phyloP scores from a whole-genome alignment of 1,140 invertebrate species.

The Papilio xuthus region DNA sequence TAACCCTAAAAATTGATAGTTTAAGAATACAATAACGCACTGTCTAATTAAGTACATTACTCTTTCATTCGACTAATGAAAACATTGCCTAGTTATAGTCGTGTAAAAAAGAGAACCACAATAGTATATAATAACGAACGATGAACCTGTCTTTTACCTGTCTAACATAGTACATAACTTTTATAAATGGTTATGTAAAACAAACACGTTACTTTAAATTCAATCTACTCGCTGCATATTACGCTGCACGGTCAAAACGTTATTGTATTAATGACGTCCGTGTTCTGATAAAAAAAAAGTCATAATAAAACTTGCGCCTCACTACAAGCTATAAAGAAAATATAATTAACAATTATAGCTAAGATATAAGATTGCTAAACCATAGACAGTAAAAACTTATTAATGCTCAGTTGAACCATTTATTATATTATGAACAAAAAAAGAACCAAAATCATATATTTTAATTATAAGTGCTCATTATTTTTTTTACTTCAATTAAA shows the following conservation, averaged over 20 bases:
- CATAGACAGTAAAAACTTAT: no score
- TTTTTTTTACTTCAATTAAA: no score
- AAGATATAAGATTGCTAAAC: no score
- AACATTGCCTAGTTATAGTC: not conserved
- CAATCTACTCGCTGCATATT: constrained; percentile 23
- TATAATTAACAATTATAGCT: not conserved
- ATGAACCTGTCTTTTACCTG: not conserved
- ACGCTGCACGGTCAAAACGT: constrained; percentile 27
- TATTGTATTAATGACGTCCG: constrained; percentile 29
- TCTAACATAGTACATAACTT: constrained; percentile 22
- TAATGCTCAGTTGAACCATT: no score
- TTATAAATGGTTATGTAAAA: not conserved
- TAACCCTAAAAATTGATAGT: no score
- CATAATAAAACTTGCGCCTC: not conserved
- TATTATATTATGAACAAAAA: no score
- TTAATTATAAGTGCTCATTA: no score
- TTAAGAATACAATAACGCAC: not conserved
- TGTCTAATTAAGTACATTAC: not conserved
- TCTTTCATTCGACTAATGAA: not conserved
- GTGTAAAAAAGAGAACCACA: not conserved
- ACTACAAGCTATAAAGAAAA: not conserved
- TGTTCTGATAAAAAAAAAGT: constrained; percentile 4
- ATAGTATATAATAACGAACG: not conserved
- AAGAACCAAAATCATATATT: no score
- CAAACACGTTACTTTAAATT: constrained; percentile 31